These are phyloP conservation scores for Podarcis siculus DNA, from an alignment of 2,797 vertebrate genomes.

Conservation along the genomic window DNA sequence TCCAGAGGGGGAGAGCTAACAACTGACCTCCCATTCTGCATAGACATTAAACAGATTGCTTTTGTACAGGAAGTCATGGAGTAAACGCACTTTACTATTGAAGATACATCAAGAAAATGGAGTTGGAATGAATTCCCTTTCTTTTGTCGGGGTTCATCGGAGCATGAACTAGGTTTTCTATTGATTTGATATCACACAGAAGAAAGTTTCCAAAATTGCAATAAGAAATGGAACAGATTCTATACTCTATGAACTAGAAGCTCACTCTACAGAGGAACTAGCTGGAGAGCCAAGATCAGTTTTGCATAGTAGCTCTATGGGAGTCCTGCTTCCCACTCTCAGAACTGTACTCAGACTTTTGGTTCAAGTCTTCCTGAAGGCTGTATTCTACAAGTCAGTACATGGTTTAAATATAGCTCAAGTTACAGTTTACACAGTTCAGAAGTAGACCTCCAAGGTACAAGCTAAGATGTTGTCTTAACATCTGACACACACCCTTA, in stretches of 20 bases:
- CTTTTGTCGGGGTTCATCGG: neutral
- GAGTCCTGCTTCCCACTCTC: too few relatives aligned
- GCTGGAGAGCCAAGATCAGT: too few relatives aligned
- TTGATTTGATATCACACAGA: neutral
- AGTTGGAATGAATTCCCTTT: conserved; percentile 24
- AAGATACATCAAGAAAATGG: neutral
- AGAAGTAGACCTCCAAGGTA: too few relatives aligned
- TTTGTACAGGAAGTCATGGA: neutral
- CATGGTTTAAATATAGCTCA: too few relatives aligned
- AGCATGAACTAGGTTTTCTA: neutral
- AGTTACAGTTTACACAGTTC: too few relatives aligned
- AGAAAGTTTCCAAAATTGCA: neutral
- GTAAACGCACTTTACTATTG: conserved; percentile 6
- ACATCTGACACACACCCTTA: too few relatives aligned
- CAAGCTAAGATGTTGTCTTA: too few relatives aligned
- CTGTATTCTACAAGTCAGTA: too few relatives aligned
- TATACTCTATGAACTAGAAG: neutral
- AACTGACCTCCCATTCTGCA: neutral
- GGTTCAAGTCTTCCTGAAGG: too few relatives aligned
- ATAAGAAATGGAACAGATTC: conserved; percentile 7
- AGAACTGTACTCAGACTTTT: too few relatives aligned
- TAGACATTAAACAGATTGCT: conserved; percentile 10
- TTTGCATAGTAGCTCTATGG: too few relatives aligned
- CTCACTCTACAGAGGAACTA: neutral
- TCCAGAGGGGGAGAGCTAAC: conserved; percentile 12